Evolutionary conservation across 2,888 invertebrate species (phyloP).

Genomic region (Athripsodes cinereus): DNA sequence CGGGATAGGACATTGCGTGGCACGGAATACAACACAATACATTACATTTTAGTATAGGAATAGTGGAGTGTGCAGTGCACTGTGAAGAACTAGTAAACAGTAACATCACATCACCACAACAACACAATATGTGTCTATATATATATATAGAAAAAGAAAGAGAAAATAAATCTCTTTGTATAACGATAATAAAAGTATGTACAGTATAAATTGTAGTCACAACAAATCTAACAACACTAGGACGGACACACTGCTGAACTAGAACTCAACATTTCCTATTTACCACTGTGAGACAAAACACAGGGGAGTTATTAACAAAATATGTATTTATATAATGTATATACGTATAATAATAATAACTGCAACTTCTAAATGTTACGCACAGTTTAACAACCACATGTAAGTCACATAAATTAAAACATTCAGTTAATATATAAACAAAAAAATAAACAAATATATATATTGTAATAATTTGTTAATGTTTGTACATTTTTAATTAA

Average conservation of each 20-base stretch:
- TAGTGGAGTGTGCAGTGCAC: too few relatives aligned
- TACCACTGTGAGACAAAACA: conserved; percentile 26
- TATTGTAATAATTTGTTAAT: conserved; percentile 3
- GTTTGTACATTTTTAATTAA: conserved; percentile 8
- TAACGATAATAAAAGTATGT: not conserved
- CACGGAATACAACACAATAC: too few relatives aligned
- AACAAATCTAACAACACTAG: too few relatives aligned
- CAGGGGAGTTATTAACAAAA: conserved; percentile 25
- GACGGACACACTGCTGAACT: not conserved
- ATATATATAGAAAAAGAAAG: too few relatives aligned
- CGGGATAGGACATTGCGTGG: too few relatives aligned
- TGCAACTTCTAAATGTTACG: conserved; percentile 28
- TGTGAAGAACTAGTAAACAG: too few relatives aligned
- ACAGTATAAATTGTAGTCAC: too few relatives aligned
- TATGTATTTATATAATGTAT: conserved; percentile 9
- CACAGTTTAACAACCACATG: conserved; percentile 28
- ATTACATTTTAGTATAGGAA: too few relatives aligned
- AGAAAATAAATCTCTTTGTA: too few relatives aligned
- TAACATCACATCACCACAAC: too few relatives aligned
- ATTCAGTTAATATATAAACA: conserved; percentile 22
- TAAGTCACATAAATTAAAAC: conserved; percentile 27
- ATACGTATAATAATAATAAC: conserved; percentile 18
- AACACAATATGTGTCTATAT: too few relatives aligned
- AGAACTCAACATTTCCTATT: conserved; percentile 19
- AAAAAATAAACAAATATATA: not conserved